Percentiles rank a stretch among this genome's conserved stretches.
Conservation (phyloP, 2,888 invertebrate genomes). For the Tuberolachnus salignus region DNA sequence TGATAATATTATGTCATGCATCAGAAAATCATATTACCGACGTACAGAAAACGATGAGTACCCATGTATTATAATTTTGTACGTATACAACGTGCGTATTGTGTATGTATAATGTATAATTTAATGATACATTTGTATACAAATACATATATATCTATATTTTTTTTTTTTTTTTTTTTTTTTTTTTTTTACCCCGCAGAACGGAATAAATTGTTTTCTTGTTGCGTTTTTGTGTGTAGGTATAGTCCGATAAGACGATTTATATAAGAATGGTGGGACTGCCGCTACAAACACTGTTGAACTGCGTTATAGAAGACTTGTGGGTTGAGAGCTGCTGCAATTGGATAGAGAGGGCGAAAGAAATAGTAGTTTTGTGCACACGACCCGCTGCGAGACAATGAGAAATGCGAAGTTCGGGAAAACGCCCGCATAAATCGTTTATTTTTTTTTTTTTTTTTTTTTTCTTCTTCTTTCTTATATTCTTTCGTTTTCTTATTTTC, state of each 20-base stretch:
- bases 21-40: too few relatives aligned
- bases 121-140: background rate
- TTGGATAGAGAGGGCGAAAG: conserved; percentile 8
- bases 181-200: background rate
- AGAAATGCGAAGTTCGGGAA: conserved; percentile 52
- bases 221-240: conserved; percentile 29
- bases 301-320: conserved; percentile 25
- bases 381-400: conserved; percentile 47
- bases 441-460: conserved; percentile 4
- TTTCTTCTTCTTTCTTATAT: background rate
- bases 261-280: background rate
- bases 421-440: conserved; percentile 56
- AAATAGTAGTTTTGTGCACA: conserved; percentile 51
- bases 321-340: background rate
- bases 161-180: too few relatives aligned
- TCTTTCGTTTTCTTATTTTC: conserved; percentile 45
- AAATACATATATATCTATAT: background rate
- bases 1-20: too few relatives aligned
- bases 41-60: too few relatives aligned
- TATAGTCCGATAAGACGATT: conserved; percentile 52
- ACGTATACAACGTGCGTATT: background rate
- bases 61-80: too few relatives aligned
- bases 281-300: conserved; percentile 7
- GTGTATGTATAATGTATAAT: background rate
- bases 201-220: conserved; percentile 50